phyloP scores from a whole-genome alignment of 2,888 invertebrate species.

The Drosophila limbata region DNA sequence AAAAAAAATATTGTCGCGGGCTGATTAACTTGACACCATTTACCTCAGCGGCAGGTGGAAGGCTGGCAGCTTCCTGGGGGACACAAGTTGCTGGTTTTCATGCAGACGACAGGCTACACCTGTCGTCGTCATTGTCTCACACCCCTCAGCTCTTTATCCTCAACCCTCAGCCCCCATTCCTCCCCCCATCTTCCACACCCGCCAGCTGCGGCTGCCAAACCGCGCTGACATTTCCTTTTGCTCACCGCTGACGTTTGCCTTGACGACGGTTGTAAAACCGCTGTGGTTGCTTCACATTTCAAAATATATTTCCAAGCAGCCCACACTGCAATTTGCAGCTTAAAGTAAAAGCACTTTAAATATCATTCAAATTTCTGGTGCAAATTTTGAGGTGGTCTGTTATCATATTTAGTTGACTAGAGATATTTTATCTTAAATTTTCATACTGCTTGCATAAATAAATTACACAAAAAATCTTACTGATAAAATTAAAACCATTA shows the following conservation, averaged over 20 bases:
- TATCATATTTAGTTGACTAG: neutral
- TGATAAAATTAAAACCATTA: neutral
- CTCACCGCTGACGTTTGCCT: constrained; percentile 50
- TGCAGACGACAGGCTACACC: constrained; percentile 72
- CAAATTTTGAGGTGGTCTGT: neutral
- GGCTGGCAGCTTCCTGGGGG: constrained; percentile 9
- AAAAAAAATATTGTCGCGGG: constrained; percentile 47
- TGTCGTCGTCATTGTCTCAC: constrained; percentile 60
- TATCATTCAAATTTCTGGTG: neutral
- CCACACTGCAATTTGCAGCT: constrained; percentile 30
- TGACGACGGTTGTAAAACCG: constrained; percentile 37
- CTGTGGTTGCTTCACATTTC: constrained; percentile 35
- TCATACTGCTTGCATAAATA: neutral
- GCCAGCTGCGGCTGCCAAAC: constrained; percentile 57
- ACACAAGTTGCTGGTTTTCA: constrained; percentile 42
- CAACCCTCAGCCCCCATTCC: neutral
- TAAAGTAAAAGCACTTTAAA: constrained; percentile 15
- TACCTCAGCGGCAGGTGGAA: constrained; percentile 16
- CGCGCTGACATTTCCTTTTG: constrained; percentile 71
- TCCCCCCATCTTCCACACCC: neutral
- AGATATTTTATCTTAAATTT: too few species aligned
- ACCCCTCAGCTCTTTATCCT: neutral
- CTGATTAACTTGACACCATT: constrained; percentile 76
- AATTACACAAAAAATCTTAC: neutral
- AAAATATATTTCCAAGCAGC: constrained; percentile 29